These are phyloP conservation scores for Seira musarum DNA, from an alignment of 2,888 invertebrate species.

Conservation along the genomic window DNA sequence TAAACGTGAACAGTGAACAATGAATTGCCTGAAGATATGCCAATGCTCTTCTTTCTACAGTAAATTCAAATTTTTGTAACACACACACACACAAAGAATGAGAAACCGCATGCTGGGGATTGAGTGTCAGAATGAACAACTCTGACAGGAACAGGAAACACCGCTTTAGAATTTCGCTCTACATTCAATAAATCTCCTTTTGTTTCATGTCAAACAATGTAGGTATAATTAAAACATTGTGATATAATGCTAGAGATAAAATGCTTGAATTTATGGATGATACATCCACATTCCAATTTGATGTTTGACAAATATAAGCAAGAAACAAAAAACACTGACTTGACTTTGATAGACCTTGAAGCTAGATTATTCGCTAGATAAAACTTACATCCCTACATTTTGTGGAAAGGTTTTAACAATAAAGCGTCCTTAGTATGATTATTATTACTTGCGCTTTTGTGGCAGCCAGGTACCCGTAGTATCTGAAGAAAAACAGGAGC, in stretches of 20 bases:
- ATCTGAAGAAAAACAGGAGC: no score
- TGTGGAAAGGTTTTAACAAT: conserved; percentile 23
- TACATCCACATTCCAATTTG: not conserved
- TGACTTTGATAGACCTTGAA: no score
- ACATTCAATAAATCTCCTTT: conserved; percentile 37
- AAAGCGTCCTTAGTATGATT: not conserved
- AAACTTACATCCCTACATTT: conserved; percentile 9
- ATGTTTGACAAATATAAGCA: not conserved
- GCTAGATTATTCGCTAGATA: no score
- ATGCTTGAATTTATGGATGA: no score
- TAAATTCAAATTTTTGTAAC: not conserved
- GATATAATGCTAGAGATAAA: no score
- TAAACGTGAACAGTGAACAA: not conserved
- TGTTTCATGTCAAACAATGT: conserved; percentile 8
- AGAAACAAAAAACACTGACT: conserved; percentile 1
- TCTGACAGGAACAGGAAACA: conserved; percentile 38
- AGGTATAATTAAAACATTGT: no score
- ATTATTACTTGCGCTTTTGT: not conserved
- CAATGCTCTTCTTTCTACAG: not conserved
- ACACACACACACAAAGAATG: not conserved
- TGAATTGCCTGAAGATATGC: not conserved
- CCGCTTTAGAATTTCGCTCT: conserved; percentile 38
- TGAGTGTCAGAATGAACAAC: not conserved
- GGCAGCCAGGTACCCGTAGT: no score
- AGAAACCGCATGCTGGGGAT: no score